A percentile compares a stretch with the other conserved stretches of the same genome.
phyloP scores from a whole-genome alignment of 1,140 invertebrate genomes.

The Drosophila mojavensis region DNA sequence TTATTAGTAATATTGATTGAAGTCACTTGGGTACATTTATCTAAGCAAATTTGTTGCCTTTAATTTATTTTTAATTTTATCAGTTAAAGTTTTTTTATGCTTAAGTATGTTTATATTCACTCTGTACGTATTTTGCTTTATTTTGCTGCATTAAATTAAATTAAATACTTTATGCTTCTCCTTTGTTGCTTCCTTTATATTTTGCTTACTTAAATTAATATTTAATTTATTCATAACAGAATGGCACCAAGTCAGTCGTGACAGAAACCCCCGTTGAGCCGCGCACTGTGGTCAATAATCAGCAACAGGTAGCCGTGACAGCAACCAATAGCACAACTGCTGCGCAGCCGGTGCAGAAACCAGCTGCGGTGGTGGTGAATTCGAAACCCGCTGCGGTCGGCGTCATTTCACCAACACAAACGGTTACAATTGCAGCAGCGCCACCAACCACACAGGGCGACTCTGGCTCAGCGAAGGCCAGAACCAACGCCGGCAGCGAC shows the following conservation, averaged over 20 bases:
- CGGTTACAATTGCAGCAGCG: slow-evolving; percentile 22
- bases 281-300: slow-evolving; percentile 56
- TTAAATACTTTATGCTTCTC: not conserved
- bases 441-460: slow-evolving; percentile 55
- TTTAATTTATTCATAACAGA: slow-evolving; percentile 33
- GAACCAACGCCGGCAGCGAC: slow-evolving; percentile 23
- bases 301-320: slow-evolving; percentile 57
- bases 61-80: not conserved
- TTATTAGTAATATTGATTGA: not conserved
- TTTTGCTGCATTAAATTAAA: not conserved
- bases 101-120: not conserved
- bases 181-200: not conserved
- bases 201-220: slow-evolving; percentile 8
- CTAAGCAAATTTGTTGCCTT: no score
- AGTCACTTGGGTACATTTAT: not conserved
- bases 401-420: slow-evolving; percentile 45
- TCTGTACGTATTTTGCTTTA: not conserved
- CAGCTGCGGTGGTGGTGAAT: slow-evolving; percentile 53
- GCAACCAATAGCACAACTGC: slow-evolving; percentile 25
- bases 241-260: slow-evolving; percentile 64
- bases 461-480: slow-evolving; percentile 2
- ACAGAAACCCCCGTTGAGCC: slow-evolving; percentile 58
- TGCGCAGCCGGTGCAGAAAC: slow-evolving; percentile 57
- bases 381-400: slow-evolving; percentile 38
- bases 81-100: not conserved